Percentiles rank a stretch among this genome's conserved stretches.
phyloP scores from a whole-genome alignment of 2,888 invertebrate species.

The Nysson spinosus region DNA sequence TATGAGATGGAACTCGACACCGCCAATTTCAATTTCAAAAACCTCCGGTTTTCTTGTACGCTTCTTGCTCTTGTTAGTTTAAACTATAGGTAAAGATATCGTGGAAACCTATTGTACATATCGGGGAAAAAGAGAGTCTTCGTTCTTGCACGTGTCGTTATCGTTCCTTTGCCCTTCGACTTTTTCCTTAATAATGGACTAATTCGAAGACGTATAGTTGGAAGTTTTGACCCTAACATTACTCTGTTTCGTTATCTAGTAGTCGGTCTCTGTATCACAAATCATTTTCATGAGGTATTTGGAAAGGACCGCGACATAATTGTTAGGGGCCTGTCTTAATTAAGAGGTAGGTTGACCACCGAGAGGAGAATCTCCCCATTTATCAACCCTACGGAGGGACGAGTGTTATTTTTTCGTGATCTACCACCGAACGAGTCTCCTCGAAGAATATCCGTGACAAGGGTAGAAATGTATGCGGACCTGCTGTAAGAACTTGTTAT shows the following conservation, averaged over 20 bases:
- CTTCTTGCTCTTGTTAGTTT: not conserved
- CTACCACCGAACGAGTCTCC: conserved; percentile 14
- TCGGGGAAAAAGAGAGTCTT: too few relatives aligned
- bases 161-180: too few relatives aligned
- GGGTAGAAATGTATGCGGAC: conserved; percentile 47
- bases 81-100: too few relatives aligned
- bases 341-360: conserved; percentile 34
- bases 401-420: conserved; percentile 36
- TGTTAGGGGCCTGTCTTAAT: conserved; percentile 43
- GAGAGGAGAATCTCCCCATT: conserved; percentile 47
- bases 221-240: conserved; percentile 27
- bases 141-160: too few relatives aligned
- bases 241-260: conserved; percentile 16
- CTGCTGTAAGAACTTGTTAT: conserved; percentile 48
- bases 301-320: conserved; percentile 23
- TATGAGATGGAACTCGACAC: conserved; percentile 4
- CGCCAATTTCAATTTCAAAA: conserved; percentile 17
- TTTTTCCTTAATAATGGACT: too few relatives aligned
- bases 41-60: not conserved
- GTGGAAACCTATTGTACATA: too few relatives aligned
- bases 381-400: conserved; percentile 37
- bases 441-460: conserved; percentile 33
- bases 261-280: conserved; percentile 16
- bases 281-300: conserved; percentile 6
- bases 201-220: too few relatives aligned